Percentiles rank a stretch among this genome's conserved stretches.
These are phyloP conservation scores for Eurystomus gularis DNA, from an alignment of 2,113 vertebrate species.

Conservation along the genomic window DNA sequence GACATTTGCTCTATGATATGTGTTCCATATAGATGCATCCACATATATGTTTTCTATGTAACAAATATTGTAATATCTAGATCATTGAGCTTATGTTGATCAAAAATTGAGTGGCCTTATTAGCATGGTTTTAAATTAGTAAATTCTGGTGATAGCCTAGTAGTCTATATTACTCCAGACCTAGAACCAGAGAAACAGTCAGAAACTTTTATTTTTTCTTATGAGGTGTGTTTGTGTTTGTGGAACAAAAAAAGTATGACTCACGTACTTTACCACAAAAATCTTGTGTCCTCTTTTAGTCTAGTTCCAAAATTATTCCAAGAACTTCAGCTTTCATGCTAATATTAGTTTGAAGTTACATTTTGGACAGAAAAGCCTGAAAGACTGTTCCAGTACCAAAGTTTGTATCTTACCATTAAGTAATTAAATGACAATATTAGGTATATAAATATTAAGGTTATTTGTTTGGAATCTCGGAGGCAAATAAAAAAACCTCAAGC, in stretches of 20 bases:
- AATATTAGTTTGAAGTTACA: background rate
- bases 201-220: background rate
- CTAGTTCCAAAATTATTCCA: background rate
- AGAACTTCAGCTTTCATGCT: background rate
- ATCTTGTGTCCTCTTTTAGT: background rate
- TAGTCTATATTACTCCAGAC: background rate
- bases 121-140: background rate
- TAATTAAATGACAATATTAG: background rate
- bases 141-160: background rate
- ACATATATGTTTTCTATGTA: rapidly evolving
- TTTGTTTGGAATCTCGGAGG: background rate
- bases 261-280: background rate
- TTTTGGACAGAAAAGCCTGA: background rate
- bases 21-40: background rate
- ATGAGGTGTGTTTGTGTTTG: background rate
- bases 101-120: background rate
- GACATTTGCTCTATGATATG: background rate
- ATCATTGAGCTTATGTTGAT: background rate
- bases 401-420: background rate
- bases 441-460: background rate
- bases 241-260: background rate
- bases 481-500: background rate
- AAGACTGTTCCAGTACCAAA: background rate
- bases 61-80: background rate
- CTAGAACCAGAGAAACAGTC: background rate